Percentiles rank a stretch among this genome's conserved stretches.
Conservation (phyloP, 2,113 vertebrate species). For the Notiomystis cincta region DNA sequence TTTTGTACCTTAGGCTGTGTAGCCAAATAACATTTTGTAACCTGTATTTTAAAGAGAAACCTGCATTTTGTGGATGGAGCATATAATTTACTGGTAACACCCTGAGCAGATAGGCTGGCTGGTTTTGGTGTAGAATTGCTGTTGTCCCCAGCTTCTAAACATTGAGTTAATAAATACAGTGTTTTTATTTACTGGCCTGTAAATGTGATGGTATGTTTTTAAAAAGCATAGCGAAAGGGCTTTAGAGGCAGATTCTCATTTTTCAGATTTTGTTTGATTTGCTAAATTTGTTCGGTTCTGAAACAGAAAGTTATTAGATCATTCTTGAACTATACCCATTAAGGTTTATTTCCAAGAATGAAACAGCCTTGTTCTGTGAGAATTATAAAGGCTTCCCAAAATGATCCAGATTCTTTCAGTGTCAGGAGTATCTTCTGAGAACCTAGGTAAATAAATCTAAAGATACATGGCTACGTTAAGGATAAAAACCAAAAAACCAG, state of each 20-base stretch:
- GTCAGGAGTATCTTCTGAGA: not conserved
- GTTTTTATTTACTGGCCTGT: not conserved
- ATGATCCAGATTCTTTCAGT: not conserved
- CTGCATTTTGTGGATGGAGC: not conserved
- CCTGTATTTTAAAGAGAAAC: not conserved
- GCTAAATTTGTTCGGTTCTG: not conserved
- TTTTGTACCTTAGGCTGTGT: not conserved
- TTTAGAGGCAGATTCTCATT: not conserved
- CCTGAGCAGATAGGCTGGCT: not conserved
- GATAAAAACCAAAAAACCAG: not conserved
- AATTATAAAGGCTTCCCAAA: not conserved
- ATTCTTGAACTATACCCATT: not conserved
- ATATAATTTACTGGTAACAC: not conserved
- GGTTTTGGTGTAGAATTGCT: not conserved
- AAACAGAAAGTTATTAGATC: not conserved
- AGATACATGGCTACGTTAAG: fast-evolving
- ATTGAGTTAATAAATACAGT: not conserved
- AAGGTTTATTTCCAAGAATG: not conserved
- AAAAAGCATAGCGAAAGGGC: not conserved
- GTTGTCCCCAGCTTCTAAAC: not conserved
- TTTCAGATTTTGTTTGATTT: not conserved
- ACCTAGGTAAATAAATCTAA: not conserved
- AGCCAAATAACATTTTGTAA: not conserved
- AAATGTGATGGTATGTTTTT: not conserved
- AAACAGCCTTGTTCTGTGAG: not conserved